Conservation (phyloP, 1,140 invertebrate genomes). For the Asobara japonica region DNA sequence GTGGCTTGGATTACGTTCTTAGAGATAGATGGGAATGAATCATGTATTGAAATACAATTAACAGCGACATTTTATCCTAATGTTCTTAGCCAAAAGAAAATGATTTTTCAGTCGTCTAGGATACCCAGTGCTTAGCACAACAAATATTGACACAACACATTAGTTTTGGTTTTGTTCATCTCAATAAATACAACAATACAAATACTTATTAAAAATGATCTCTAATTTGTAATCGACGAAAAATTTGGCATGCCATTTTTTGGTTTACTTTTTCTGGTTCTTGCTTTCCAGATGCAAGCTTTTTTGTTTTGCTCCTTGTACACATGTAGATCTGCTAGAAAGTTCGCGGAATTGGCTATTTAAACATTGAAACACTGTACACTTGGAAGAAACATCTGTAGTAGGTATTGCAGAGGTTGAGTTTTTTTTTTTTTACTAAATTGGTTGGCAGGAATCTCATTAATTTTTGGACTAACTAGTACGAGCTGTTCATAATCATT, state of each 20-base stretch:
- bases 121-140: neutral
- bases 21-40: neutral
- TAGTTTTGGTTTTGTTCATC: neutral
- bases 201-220: neutral
- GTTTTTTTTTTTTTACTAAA: neutral
- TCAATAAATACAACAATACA: conserved; percentile 13
- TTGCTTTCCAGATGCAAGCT: neutral
- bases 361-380: neutral
- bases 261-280: neutral
- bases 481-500: neutral
- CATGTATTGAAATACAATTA: neutral
- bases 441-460: conserved; percentile 2
- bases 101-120: neutral
- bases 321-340: neutral
- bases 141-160: neutral
- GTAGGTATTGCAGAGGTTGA: neutral
- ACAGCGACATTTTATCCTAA: neutral
- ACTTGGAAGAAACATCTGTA: neutral
- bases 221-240: neutral
- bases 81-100: neutral
- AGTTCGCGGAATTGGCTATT: neutral
- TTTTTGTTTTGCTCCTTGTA: too few species aligned
- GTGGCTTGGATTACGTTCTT: neutral
- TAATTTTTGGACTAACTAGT: neutral
- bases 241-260: conserved; percentile 1